Evolutionary conservation across 2,113 vertebrate genomes (phyloP).

Genomic region (Phaethornis superciliosus): DNA sequence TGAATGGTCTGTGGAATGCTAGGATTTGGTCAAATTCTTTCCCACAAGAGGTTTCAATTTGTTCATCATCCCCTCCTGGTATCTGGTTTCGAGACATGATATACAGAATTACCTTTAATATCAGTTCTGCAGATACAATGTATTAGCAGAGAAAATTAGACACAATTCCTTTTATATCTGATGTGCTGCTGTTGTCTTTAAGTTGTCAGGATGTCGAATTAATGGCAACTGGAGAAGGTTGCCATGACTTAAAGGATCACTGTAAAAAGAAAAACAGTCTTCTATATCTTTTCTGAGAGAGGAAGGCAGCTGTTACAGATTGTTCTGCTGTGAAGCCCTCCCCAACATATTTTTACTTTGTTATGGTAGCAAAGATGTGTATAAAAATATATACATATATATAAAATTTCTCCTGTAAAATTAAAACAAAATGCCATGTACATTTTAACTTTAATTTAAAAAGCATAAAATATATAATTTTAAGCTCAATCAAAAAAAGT

Average conservation of each 20-base stretch:
- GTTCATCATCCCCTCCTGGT: conserved; percentile 74
- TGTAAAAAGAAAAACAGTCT: conserved; percentile 67
- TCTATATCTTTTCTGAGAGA: conserved; percentile 16
- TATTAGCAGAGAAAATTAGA: conserved; percentile 79
- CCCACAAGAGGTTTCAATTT: conserved; percentile 84
- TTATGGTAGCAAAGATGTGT: neutral
- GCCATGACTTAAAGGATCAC: conserved; percentile 69
- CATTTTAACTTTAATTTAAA: neutral
- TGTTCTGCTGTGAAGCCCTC: neutral
- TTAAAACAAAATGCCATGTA: neutral
- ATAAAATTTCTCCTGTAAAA: neutral
- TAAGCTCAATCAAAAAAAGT: neutral
- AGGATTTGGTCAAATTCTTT: conserved; percentile 79
- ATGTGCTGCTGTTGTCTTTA: conserved; percentile 77
- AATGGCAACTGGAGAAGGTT: conserved; percentile 74
- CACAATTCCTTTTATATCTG: conserved; percentile 72
- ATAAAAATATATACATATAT: neutral
- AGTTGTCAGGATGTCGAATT: conserved; percentile 75
- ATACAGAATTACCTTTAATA: conserved; percentile 82
- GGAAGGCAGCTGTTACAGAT: conserved; percentile 73
- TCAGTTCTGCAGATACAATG: conserved; percentile 74
- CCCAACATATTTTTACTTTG: neutral
- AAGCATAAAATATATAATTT: neutral
- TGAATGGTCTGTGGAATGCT: conserved; percentile 76
- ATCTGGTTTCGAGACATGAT: conserved; percentile 82